Base-by-base conservation (phyloP, 1,140 invertebrate genomes). In the Drosophila punjabiensis region DNA sequence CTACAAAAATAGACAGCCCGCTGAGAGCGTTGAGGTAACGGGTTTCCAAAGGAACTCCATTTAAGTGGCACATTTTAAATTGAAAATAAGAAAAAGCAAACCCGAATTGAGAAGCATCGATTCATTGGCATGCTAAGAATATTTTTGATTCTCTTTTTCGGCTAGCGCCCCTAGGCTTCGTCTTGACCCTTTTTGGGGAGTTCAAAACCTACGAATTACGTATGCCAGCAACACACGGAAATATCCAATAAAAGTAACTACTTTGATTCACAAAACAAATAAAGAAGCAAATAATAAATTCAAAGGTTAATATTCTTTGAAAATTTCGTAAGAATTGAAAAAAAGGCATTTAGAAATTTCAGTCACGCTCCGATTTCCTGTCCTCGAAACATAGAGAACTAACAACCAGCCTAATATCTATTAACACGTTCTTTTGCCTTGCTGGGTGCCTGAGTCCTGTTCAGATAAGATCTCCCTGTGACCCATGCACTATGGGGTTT, bases 281-380 rank as follows among this genome's bases (percentile, higher is more conserved):
- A 73, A 39, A 33, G 16, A 32, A 56, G 2, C 14, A 13, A 32
- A 65, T 35, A 55, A 41, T 16, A 48, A 32, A 47, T 47, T 53
- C 37, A 62, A 50, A 70, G 62, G 60, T 58, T 56, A 65, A 65
- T 70, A 43, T 53, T 43, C 64, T 13, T 68, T 77, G 45, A 55
- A 61, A 48, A 33, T 59, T 35, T 68, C 20, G 50, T 14, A 20
- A 53, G 41, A 78, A 68, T 24, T 50, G 14, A 35, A 64, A 81
- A 81, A 59, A 60, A 62, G 0, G 24, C 32, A 71, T 69, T 89
- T 90, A 24, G 20, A 71, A 59, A 89, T 85, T 89, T 76, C 56
- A 45, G 86, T 90, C 86, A 89, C 86, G 86, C 69, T 45, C 70
- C 35, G 66, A 80, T 86, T 90, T 90, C 86, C 86, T 90, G 86